phyloP scores from a whole-genome alignment of 2,113 vertebrate genomes.

The Amazona guildingii region DNA sequence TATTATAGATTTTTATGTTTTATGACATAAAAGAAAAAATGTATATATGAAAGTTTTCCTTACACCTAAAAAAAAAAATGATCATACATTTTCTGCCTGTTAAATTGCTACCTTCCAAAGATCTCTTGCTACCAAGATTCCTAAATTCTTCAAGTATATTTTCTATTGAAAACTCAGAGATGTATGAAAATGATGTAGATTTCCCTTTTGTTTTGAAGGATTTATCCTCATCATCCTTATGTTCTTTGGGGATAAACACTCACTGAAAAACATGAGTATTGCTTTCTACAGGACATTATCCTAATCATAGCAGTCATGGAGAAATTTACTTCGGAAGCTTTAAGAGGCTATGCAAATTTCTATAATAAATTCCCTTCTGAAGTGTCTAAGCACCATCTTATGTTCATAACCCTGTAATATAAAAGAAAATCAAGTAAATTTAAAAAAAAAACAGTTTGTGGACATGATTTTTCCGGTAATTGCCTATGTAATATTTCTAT shows the following conservation, averaged over 20 bases:
- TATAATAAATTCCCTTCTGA: background rate
- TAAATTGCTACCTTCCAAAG: background rate
- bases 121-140: background rate
- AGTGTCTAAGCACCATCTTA: background rate
- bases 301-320: background rate
- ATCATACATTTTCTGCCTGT: background rate
- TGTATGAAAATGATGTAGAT: background rate
- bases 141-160: background rate
- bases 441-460: background rate
- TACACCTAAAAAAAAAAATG: background rate
- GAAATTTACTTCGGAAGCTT: background rate
- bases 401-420: background rate
- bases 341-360: background rate
- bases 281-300: background rate
- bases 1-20: background rate
- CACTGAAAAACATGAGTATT: background rate
- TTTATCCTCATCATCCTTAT: background rate
- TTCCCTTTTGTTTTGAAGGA: background rate
- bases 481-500: background rate
- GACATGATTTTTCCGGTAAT: background rate
- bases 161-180: background rate
- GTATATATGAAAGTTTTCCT: background rate
- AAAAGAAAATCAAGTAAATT: background rate
- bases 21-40: background rate
- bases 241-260: background rate